A percentile compares a stretch with the other conserved stretches of the same genome.
Conservation (phyloP, 2,888 invertebrate species). For the Heterodera filipjevi region DNA sequence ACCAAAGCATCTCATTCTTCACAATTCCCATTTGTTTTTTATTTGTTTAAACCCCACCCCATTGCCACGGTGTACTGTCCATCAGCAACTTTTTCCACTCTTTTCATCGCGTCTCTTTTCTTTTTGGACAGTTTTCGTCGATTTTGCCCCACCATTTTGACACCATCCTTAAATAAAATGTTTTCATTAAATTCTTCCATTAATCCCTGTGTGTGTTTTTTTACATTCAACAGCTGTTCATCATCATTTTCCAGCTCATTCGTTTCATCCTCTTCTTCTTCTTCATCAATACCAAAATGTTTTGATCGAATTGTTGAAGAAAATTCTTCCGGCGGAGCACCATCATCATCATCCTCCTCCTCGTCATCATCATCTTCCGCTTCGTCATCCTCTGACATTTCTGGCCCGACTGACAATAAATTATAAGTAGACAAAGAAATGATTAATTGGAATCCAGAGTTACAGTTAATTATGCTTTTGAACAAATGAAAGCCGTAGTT, state of each 20-base stretch:
- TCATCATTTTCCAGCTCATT: neutral
- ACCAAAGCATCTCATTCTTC: no score
- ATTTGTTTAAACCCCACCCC: constrained; percentile 8
- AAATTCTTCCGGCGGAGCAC: no score
- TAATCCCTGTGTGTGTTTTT: no score
- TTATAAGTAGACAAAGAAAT: no score
- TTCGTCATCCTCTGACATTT: neutral
- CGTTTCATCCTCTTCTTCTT: neutral
- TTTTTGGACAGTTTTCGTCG: constrained; percentile 17
- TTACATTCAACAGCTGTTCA: neutral
- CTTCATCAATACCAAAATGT: neutral
- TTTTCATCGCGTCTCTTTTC: constrained; percentile 22
- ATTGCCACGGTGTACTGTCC: constrained; percentile 29
- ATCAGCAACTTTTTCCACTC: constrained; percentile 21
- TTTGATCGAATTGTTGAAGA: no score
- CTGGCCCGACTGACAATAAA: no score
- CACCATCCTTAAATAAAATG: neutral
- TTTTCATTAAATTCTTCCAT: neutral
- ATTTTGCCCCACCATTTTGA: neutral
- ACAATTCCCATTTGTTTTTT: no score
- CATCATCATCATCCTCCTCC: no score
- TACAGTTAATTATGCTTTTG: no score
- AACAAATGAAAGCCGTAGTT: no score
- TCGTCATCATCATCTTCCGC: neutral
- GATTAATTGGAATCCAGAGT: no score